A percentile compares a stretch with the other conserved stretches of the same genome.
Conservation (phyloP, 2,888 invertebrate genomes). For the Ichneumoninae sp. region DNA sequence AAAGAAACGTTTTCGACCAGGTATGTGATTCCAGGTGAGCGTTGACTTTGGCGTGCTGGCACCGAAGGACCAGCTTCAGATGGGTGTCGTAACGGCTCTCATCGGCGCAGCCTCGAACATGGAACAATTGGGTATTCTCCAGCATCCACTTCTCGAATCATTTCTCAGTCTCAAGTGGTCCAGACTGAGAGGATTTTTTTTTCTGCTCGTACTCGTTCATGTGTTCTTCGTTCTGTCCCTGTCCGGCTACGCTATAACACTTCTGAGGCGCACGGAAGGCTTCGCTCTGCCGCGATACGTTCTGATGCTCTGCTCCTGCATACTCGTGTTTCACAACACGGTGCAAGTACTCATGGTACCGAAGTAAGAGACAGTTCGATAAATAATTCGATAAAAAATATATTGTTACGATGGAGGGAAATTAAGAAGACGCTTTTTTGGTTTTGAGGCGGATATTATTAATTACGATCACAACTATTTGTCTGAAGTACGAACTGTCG, state of each 20-base stretch:
- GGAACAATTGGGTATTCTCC: conserved; percentile 83
- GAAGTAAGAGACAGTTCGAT: conserved; percentile 68
- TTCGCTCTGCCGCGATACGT: conserved; percentile 74
- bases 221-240: conserved; percentile 83
- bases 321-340: conserved; percentile 69
- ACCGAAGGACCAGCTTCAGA: conserved; percentile 82
- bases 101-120: conserved; percentile 82
- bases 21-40: conserved; percentile 65
- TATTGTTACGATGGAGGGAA: not conserved
- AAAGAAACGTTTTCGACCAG: conserved; percentile 4
- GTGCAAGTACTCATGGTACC: conserved; percentile 79
- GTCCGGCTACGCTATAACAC: conserved; percentile 79
- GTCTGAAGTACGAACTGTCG: no score
- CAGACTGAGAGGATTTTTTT: conserved; percentile 85
- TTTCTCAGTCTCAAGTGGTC: conserved; percentile 86
- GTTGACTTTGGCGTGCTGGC: conserved; percentile 83
- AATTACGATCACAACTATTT: no score
- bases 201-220: conserved; percentile 82
- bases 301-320: conserved; percentile 73
- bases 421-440: no score
- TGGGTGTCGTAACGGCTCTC: conserved; percentile 84
- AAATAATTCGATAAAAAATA: conserved; percentile 1
- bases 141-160: conserved; percentile 85
- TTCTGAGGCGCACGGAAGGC: conserved; percentile 66
- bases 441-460: no score